Evolutionary conservation across 2,113 vertebrate genomes (phyloP).

Genomic region (Mixornis gularis): DNA sequence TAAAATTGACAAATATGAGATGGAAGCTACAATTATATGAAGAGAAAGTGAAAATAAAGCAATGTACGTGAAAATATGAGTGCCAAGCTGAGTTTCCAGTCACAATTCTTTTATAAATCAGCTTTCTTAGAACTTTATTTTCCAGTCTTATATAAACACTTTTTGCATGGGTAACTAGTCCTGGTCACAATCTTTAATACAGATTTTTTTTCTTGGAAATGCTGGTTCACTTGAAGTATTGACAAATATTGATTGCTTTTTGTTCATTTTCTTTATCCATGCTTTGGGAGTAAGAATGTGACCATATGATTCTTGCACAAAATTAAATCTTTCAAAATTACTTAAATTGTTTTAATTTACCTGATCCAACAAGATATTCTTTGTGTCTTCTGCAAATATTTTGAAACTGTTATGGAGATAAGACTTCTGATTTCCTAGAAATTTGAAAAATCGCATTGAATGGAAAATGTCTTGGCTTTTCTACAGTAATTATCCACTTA

Average conservation of each 20-base stretch:
- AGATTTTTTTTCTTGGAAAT: not conserved
- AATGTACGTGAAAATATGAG: not conserved
- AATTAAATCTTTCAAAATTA: not conserved
- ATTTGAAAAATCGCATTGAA: not conserved
- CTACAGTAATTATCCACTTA: not conserved
- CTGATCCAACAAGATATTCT: not conserved
- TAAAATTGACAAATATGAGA: not conserved
- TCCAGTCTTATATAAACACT: not conserved
- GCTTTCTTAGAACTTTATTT: not conserved
- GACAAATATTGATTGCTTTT: fast-evolving
- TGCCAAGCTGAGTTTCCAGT: not conserved
- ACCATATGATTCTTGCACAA: not conserved
- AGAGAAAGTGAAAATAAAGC: not conserved
- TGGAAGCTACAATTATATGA: not conserved
- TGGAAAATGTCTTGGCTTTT: not conserved
- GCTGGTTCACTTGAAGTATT: not conserved
- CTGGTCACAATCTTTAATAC: not conserved
- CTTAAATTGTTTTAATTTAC: not conserved
- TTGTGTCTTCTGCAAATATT: not conserved
- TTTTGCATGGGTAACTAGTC: not conserved
- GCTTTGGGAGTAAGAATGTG: not conserved
- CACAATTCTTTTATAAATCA: not conserved
- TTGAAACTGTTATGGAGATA: not conserved
- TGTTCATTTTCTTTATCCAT: not conserved
- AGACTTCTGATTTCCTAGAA: not conserved